Conservation (phyloP, 2,888 invertebrate species). For the Mechanitis messenoides region DNA sequence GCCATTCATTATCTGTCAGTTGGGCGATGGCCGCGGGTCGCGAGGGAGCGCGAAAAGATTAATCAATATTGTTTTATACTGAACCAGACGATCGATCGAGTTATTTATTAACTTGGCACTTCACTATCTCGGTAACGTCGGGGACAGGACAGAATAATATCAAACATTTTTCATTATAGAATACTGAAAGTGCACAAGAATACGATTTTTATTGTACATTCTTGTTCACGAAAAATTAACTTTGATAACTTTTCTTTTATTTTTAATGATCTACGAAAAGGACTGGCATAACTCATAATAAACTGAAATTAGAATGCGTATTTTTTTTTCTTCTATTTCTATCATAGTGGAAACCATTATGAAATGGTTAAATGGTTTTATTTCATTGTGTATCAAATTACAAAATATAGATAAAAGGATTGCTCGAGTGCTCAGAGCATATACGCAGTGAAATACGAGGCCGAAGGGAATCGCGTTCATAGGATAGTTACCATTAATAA, state of each 20-base stretch:
- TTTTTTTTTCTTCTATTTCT: too few relatives aligned
- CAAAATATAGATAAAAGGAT: conserved; percentile 4
- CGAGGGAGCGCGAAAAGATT: conserved; percentile 33
- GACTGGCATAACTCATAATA: too few relatives aligned
- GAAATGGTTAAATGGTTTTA: too few relatives aligned
- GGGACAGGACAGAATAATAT: too few relatives aligned
- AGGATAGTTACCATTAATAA: conserved; percentile 33
- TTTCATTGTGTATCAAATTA: not conserved
- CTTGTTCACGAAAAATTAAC: too few relatives aligned
- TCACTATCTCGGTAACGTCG: conserved; percentile 9
- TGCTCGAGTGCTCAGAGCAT: conserved; percentile 11
- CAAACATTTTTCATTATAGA: too few relatives aligned
- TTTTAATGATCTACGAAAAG: too few relatives aligned
- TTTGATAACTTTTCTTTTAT: too few relatives aligned
- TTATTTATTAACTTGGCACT: conserved; percentile 23
- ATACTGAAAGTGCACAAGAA: too few relatives aligned
- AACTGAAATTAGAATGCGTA: too few relatives aligned
- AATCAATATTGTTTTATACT: conserved; percentile 36
- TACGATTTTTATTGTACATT: too few relatives aligned
- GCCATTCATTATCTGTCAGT: conserved; percentile 38
- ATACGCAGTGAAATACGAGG: conserved; percentile 26
- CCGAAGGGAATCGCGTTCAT: conserved; percentile 32
- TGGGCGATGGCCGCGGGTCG: conserved; percentile 22
- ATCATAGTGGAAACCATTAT: too few relatives aligned
- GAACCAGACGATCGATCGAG: conserved; percentile 21